Percentiles rank a stretch among this genome's conserved stretches.
Evolutionary conservation across 2,888 invertebrate species (phyloP).

Genomic region (Altica lythri): DNA sequence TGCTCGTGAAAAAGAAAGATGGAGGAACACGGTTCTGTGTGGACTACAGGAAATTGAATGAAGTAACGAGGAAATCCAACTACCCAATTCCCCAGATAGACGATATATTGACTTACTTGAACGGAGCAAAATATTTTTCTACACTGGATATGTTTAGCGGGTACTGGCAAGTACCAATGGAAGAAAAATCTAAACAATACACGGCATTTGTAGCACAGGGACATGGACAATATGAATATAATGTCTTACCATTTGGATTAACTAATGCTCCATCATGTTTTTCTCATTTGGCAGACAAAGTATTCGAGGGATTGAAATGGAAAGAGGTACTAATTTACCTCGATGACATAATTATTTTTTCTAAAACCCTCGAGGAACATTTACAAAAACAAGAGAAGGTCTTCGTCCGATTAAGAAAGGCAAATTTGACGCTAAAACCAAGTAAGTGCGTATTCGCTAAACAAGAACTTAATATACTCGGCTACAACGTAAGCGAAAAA

Average conservation of each 20-base stretch:
- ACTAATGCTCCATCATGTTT: conserved; percentile 40
- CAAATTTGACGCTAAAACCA: conserved; percentile 34
- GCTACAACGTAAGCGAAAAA: conserved; percentile 37
- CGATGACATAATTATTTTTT: conserved; percentile 38
- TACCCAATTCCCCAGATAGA: conserved; percentile 39
- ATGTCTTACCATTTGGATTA: conserved; percentile 39
- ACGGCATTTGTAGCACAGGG: conserved; percentile 38
- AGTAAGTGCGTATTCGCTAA: conserved; percentile 24
- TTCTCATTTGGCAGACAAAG: conserved; percentile 32
- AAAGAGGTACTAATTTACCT: conserved; percentile 36
- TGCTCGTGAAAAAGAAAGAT: conserved; percentile 33
- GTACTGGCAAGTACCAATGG: conserved; percentile 36
- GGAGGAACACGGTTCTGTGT: conserved; percentile 30
- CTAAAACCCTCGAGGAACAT: conserved; percentile 32
- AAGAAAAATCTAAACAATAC: conserved; percentile 29
- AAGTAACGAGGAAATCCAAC: conserved; percentile 31
- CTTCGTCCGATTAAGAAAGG: conserved; percentile 27
- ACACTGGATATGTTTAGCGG: conserved; percentile 38
- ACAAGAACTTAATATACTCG: conserved; percentile 37
- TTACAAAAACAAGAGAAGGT: conserved; percentile 29
- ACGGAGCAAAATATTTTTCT: conserved; percentile 34
- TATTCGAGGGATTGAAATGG: conserved; percentile 37
- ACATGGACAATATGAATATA: conserved; percentile 38
- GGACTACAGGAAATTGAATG: conserved; percentile 33
- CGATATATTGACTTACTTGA: conserved; percentile 34